These are phyloP conservation scores for Labeo rohita DNA, from an alignment of 2,113 vertebrate genomes.

Conservation along the genomic window DNA sequence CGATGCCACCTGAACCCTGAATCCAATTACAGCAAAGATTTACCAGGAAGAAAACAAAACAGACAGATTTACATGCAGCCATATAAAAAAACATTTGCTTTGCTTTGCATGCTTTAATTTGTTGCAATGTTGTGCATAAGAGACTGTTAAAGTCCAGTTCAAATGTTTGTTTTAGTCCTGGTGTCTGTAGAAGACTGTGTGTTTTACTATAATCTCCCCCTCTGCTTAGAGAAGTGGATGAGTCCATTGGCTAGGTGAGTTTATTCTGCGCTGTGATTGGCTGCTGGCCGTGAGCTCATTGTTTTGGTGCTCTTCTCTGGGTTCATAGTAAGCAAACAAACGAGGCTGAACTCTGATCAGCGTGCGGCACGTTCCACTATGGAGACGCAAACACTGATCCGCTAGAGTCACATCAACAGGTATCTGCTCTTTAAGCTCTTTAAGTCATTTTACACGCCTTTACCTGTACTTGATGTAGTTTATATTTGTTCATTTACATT, in stretches of 20 bases:
- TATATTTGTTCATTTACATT: background rate
- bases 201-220: constrained; percentile 37
- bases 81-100: background rate
- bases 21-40: constrained; percentile 75
- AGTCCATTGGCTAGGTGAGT: constrained; percentile 73
- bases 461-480: background rate
- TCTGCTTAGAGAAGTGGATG: constrained; percentile 63
- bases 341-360: constrained; percentile 40
- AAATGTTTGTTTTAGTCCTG: background rate
- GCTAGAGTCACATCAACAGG: constrained; percentile 32
- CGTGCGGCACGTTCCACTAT: background rate
- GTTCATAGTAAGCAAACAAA: constrained; percentile 36
- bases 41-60: background rate
- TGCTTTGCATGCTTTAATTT: background rate
- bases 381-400: background rate
- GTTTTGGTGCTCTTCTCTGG: constrained; percentile 62
- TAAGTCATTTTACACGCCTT: background rate
- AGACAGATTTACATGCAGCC: background rate
- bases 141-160: background rate
- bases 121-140: background rate
- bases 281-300: constrained; percentile 67
- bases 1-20: constrained; percentile 50
- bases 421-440: constrained; percentile 14
- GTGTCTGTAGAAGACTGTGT: background rate
- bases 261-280: constrained; percentile 64